Evolutionary conservation across 2,888 invertebrate genomes (phyloP).

Genomic region (Lasioglossum leucozonium): DNA sequence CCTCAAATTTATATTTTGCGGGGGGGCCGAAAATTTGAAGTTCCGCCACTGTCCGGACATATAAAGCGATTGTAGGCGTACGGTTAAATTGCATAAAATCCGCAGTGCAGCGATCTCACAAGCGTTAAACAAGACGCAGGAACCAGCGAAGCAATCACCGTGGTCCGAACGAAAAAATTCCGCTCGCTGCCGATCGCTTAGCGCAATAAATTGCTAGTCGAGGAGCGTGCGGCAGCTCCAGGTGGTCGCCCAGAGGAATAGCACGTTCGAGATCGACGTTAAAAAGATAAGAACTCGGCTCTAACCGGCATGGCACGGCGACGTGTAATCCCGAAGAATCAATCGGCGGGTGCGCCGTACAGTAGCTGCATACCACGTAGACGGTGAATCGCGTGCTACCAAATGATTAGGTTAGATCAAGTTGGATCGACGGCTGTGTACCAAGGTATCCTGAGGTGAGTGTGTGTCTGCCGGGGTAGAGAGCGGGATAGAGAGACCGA

Average conservation of each 20-base stretch:
- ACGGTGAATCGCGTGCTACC: conserved; percentile 65
- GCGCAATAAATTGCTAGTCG: neutral
- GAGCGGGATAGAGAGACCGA: conserved; percentile 23
- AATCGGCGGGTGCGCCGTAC: conserved; percentile 31
- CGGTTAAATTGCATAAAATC: neutral
- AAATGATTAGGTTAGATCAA: conserved; percentile 70
- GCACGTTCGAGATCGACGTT: conserved; percentile 3
- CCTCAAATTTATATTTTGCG: too few relatives aligned
- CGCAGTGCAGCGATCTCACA: neutral
- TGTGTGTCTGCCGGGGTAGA: neutral
- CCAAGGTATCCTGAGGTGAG: neutral
- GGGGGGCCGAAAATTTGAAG: too few relatives aligned
- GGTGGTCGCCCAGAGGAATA: neutral
- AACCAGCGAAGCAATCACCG: neutral
- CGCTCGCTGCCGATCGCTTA: neutral
- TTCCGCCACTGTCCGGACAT: too few relatives aligned
- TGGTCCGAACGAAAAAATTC: neutral
- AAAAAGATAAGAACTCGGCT: conserved; percentile 28
- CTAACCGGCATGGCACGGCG: conserved; percentile 2
- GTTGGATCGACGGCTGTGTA: conserved; percentile 49
- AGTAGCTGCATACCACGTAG: conserved; percentile 19
- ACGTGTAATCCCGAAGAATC: conserved; percentile 48
- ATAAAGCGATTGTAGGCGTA: too few relatives aligned
- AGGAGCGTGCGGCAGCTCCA: neutral
- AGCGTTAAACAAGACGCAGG: neutral